Percentiles rank a stretch among this genome's conserved stretches.
Conservation (phyloP, 1,140 invertebrate species). For the Phocides pigmalion region DNA sequence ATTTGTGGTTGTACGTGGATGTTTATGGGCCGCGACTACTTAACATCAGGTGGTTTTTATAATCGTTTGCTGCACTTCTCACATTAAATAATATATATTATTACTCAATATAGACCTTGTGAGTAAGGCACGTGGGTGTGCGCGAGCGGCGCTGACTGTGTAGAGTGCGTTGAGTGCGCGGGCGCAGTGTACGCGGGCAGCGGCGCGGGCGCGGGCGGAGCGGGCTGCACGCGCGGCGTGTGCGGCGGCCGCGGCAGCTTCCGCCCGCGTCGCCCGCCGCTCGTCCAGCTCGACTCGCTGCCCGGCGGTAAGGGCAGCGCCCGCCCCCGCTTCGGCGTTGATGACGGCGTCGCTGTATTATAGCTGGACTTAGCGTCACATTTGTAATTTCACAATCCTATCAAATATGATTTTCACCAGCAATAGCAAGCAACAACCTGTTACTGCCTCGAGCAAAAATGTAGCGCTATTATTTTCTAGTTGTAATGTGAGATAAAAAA, state of each 20-base stretch:
- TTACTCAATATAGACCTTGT: slow-evolving; percentile 45
- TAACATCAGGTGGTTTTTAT: too few relatives aligned
- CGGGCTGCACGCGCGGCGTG: slow-evolving; percentile 33
- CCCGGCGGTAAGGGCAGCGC: slow-evolving; percentile 69
- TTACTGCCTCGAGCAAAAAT: too few relatives aligned
- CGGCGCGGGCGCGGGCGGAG: slow-evolving; percentile 37
- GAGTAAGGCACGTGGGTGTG: slow-evolving; percentile 69
- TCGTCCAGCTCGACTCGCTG: slow-evolving; percentile 60
- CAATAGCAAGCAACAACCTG: too few relatives aligned
- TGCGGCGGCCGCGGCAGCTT: slow-evolving; percentile 53
- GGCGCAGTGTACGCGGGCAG: slow-evolving; percentile 25
- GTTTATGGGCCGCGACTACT: too few relatives aligned
- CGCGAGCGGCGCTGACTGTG: too few relatives aligned
- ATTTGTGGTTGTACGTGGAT: too few relatives aligned
- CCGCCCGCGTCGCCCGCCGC: slow-evolving; percentile 51
- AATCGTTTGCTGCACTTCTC: too few relatives aligned
- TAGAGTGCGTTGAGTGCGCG: slow-evolving; percentile 34
- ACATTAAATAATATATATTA: not conserved
- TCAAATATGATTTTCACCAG: too few relatives aligned
- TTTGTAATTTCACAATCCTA: too few relatives aligned
- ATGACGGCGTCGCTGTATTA: slow-evolving; percentile 69
- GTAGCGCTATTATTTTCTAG: too few relatives aligned
- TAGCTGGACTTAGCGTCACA: too few relatives aligned
- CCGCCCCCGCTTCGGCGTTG: slow-evolving; percentile 74
- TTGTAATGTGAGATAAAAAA: too few relatives aligned